Evolutionary conservation across 2,888 invertebrate species (phyloP).

Genomic region (Drosophila buzzatii): DNA sequence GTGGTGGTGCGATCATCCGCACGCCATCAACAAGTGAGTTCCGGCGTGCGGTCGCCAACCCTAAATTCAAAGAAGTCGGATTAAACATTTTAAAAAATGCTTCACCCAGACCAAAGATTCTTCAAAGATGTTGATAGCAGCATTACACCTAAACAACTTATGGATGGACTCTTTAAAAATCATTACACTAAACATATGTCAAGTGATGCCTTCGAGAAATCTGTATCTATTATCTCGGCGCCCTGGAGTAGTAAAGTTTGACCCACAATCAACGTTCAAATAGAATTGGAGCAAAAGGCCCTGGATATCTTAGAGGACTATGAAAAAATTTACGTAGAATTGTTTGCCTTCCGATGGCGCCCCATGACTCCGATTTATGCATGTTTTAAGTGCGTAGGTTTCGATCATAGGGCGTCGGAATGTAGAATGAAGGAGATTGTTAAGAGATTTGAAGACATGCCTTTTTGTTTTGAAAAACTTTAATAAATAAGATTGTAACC

Average conservation of each 20-base stretch:
- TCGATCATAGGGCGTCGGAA: accelerated
- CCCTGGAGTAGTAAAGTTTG: no score
- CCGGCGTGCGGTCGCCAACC: not conserved
- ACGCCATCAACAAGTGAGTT: not conserved
- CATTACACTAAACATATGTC: not conserved
- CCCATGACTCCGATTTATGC: not conserved
- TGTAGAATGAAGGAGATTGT: not conserved
- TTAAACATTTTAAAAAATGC: not conserved
- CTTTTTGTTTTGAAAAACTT: no score
- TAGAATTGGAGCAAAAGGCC: not conserved
- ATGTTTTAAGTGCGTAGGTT: not conserved
- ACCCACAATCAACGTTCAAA: not conserved
- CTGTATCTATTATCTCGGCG: not conserved
- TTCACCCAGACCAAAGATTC: no score
- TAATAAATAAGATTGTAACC: no score
- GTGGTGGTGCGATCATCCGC: not conserved
- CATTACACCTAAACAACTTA: not conserved
- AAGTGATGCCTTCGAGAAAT: not conserved
- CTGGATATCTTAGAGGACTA: not conserved
- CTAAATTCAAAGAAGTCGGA: not conserved
- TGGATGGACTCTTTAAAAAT: not conserved
- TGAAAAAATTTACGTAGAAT: not conserved
- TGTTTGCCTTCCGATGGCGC: not conserved
- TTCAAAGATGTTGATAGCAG: not conserved
- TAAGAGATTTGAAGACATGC: no score